Evolutionary conservation across 2,113 vertebrate species (phyloP).

Genomic region (Barnardius zonarius): DNA sequence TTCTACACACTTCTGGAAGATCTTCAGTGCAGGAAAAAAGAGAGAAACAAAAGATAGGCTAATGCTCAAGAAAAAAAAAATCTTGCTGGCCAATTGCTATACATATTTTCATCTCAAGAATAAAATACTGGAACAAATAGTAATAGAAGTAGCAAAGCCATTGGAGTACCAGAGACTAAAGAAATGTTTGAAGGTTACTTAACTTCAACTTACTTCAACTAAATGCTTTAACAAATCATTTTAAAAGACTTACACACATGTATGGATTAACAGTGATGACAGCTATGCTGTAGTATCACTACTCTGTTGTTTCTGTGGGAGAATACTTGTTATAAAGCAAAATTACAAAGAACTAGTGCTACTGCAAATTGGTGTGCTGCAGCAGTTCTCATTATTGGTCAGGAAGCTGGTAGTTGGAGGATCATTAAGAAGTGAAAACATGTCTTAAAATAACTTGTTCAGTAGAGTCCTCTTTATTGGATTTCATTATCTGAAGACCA

Average conservation of each 20-base stretch:
- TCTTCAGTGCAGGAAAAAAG: background rate
- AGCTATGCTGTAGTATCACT: background rate
- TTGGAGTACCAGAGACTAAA: background rate
- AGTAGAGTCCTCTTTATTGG: background rate
- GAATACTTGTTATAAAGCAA: background rate
- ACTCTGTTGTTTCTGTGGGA: background rate
- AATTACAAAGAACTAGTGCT: background rate
- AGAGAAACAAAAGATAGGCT: background rate
- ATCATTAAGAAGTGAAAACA: background rate
- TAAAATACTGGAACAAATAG: background rate
- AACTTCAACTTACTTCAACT: background rate
- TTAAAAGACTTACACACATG: background rate
- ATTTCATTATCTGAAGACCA: slow-evolving; percentile 12
- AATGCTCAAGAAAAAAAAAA: background rate
- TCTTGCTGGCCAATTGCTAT: background rate
- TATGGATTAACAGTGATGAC: background rate
- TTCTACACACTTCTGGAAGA: background rate
- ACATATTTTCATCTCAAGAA: background rate
- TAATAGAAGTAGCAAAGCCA: background rate
- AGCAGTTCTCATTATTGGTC: background rate
- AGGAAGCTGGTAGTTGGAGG: background rate
- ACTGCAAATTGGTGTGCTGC: background rate
- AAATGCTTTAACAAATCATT: background rate
- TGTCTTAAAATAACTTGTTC: slow-evolving; percentile 38
- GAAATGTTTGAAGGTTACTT: background rate